phyloP scores from a whole-genome alignment of 2,888 invertebrate genomes.

The Ernsta delagoae region DNA sequence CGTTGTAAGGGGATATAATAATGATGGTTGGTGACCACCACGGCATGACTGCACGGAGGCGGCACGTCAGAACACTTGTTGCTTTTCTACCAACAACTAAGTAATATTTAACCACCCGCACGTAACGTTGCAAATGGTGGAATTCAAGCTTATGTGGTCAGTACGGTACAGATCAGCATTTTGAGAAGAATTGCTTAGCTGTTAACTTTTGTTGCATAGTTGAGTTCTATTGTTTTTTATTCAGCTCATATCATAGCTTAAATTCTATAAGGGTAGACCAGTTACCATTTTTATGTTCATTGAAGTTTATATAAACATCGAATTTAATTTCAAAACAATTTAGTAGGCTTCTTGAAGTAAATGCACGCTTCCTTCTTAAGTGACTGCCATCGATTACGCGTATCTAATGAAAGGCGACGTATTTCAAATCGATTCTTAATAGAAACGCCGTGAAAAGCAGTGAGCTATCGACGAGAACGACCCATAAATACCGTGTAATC shows the following conservation, averaged over 20 bases:
- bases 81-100: constrained; percentile 48
- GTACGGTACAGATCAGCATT: neutral
- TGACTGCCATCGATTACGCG: constrained; percentile 21
- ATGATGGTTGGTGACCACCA: constrained; percentile 64
- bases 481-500: constrained; percentile 31
- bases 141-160: no score
- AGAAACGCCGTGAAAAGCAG: constrained; percentile 32
- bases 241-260: no score
- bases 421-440: constrained; percentile 17
- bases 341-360: neutral
- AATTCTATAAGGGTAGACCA: neutral
- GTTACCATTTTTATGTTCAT: neutral
- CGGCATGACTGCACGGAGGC: constrained; percentile 64
- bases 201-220: neutral
- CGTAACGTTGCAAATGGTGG: neutral
- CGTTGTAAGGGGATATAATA: constrained; percentile 68
- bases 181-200: neutral
- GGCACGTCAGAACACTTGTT: constrained; percentile 53
- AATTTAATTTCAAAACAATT: neutral
- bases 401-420: constrained; percentile 27
- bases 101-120: constrained; percentile 17
- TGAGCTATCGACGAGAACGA: constrained; percentile 26
- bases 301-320: constrained; percentile 3
- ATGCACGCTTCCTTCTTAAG: constrained; percentile 20
- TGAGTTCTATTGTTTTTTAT: neutral